Evolutionary conservation across 2,113 vertebrate species (phyloP), one percentile per base, ranked within the genome.

Genomic region (Notothenia rossii): DNA sequence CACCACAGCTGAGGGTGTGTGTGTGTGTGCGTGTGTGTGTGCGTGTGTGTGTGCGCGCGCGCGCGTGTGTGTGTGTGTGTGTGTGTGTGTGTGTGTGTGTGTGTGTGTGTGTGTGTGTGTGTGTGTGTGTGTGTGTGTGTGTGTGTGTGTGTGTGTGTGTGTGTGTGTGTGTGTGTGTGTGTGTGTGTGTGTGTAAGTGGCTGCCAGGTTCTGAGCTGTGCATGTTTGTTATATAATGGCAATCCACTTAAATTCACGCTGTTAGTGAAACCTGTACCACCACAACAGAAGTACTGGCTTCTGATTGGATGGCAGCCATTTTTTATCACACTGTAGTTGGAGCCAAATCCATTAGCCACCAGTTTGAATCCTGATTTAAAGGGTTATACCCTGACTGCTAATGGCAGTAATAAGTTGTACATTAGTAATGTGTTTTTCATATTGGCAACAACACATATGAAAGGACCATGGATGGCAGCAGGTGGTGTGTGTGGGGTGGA

Each of bases 1-100:
- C 67, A 72, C 22, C 62, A 7, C 79, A 62, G 66, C 72, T 86
- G 81, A 86, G 25, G 72, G 48, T 18, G 55, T 61, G 18, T 51
- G 75, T 43, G 25, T 33, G 46, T 51, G 53, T 11, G n/a, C 72
- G 36, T 56, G 43, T 66, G 20, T 29, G 45, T 55, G 20, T 13
- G 60, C 29, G 25, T 29, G 25, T 29, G n/a, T n/a, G n/a, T n/a
- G n/a, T n/a, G n/a, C n/a, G n/a, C n/a, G n/a, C n/a, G n/a, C n/a
- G n/a, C n/a, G n/a, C n/a, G 59, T 75, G 48, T 20, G 55, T 61
- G 18, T 51, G 75, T 43, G 25, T 48, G 46, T 51, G 53, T 11
- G n/a, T 75, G 36, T 56, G 49, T 66, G 20, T 29, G 45, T 56
- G 20, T 13, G 60, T 29, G 29, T 29, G 25, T 25, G 25, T 2